Evolutionary conservation across 2,113 vertebrate genomes (phyloP).

Genomic region (Paralichthys olivaceus): DNA sequence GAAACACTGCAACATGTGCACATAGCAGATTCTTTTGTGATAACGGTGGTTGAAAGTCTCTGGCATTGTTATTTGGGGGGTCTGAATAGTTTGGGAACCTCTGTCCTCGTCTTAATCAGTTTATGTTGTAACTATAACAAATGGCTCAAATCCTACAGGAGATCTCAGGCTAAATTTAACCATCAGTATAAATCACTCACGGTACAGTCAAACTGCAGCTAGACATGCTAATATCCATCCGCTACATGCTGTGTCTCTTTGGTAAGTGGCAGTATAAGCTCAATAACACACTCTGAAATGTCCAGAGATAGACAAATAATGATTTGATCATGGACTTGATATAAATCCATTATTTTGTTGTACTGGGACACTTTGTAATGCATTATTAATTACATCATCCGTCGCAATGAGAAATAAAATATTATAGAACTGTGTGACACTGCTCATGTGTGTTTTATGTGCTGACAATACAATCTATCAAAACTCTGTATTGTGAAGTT

Average conservation of each 20-base stretch:
- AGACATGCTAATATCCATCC: background rate
- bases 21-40: background rate
- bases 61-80: background rate
- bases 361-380: background rate
- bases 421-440: slow-evolving; percentile 19
- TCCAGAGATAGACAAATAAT: slow-evolving; percentile 8
- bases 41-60: background rate
- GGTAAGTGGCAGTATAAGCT: slow-evolving; percentile 1
- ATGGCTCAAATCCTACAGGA: background rate
- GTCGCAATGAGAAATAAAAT: slow-evolving; percentile 61
- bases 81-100: background rate
- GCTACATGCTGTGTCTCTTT: background rate
- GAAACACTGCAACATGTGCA: background rate
- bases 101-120: too few species aligned
- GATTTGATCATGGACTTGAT: background rate
- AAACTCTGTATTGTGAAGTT: too few species aligned
- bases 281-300: slow-evolving; percentile 14
- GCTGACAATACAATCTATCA: background rate
- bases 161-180: background rate
- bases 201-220: slow-evolving; percentile 47
- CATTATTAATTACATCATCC: slow-evolving; percentile 25
- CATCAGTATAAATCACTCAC: slow-evolving; percentile 2
- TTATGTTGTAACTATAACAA: background rate
- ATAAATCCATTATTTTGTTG: slow-evolving; percentile 10
- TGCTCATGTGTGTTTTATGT: slow-evolving; percentile 16